Evolutionary conservation across 2,113 vertebrate species (phyloP), one percentile per base, ranked within the genome.

Genomic region (Psilopogon haemacephalus): DNA sequence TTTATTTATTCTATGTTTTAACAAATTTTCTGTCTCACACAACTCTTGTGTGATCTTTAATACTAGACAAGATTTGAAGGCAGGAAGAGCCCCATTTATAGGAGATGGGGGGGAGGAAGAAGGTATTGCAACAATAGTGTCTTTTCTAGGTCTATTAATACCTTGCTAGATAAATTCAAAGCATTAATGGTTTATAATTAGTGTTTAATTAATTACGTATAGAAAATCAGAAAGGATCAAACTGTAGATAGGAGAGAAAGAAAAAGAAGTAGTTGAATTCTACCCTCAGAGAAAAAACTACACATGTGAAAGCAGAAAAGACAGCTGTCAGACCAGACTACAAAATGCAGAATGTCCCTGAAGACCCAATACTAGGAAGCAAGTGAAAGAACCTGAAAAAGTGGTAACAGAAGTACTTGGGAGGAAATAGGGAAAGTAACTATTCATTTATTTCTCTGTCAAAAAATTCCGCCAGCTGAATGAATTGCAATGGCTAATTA

Each of bases 111-210:
- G 67, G 17, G 12, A 48, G 4, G 52, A 32, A 94, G 23, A 15
- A 88, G 28, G n/a, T 0, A 0, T 26, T 67, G 1, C 6, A 73
- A 46, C 2, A 80, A 7, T 4, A 5, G 12, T 30, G 15, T 28
- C 2, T 60, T 71, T 63, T 44, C 28, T 8, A 58, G 15, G 6
- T 20, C 19, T 55, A 18, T 55, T 88, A 77, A 32, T 21, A 67
- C 28, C 17, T 78, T 2, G 30, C 9, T 32, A 52, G 90, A 59
- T 30, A 55, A 67, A 63, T 86, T 55, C 26, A 68, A 55, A 35
- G 5, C 13, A 75, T 60, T 52, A 86, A 68, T 11, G 0, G 38
- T 52, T 80, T 81, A 32, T 35, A 75, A 56, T 68, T 68, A 27
- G 1, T 2, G 1, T 23, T 74, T 33, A 71, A 67, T 80, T 62